Percentiles rank a stretch among this genome's conserved stretches.
phyloP scores from a whole-genome alignment of 2,888 invertebrate genomes.

The Trileptium ribeirensis region DNA sequence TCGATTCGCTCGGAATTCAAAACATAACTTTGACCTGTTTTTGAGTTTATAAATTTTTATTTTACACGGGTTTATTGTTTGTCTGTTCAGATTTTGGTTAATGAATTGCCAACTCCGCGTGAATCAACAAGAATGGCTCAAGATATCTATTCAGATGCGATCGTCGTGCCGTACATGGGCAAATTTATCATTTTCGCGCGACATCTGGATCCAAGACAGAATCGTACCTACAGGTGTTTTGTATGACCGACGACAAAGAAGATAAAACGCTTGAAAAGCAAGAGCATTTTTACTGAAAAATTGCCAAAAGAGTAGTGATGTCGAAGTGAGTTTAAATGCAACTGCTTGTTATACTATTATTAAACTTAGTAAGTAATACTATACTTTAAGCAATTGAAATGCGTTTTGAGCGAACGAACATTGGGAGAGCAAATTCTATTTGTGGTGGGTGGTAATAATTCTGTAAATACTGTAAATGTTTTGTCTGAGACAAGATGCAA shows the following conservation, averaged over 20 bases:
- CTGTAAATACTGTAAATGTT: too few relatives aligned
- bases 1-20: too few relatives aligned
- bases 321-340: constrained; percentile 64
- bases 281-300: constrained; percentile 86
- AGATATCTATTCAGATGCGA: constrained; percentile 93
- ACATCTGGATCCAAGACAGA: constrained; percentile 73
- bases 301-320: constrained; percentile 95
- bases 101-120: constrained; percentile 92
- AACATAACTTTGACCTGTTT: too few relatives aligned
- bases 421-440: too few relatives aligned
- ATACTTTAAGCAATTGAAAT: too few relatives aligned
- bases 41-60: too few relatives aligned
- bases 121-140: constrained; percentile 99
- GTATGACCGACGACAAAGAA: constrained; percentile 97
- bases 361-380: too few relatives aligned
- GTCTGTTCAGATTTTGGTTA: constrained; percentile 71
- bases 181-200: constrained; percentile 98
- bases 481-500: too few relatives aligned
- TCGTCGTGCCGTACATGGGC: constrained; percentile 98
- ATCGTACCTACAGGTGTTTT: constrained; percentile 74
- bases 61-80: constrained; percentile 19
- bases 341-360: too few relatives aligned
- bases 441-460: too few relatives aligned
- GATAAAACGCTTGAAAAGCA: constrained; percentile 86
- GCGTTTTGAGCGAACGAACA: too few relatives aligned